Evolutionary conservation across 35 echinoderm and acorn worm species (phyloP).

Genomic region (Ptychodera flava): DNA sequence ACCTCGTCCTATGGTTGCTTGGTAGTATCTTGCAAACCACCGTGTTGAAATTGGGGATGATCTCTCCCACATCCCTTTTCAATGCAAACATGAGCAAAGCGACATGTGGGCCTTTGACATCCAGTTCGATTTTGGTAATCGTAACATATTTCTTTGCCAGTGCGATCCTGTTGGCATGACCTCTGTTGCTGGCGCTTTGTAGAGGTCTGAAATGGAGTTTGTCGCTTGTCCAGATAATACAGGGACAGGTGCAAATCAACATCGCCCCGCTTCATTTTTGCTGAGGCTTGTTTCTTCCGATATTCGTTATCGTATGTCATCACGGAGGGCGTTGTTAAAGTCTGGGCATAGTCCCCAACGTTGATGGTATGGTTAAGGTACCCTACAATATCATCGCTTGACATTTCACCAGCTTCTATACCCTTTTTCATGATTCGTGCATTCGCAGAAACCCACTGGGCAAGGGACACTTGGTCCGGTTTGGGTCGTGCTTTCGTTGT

Average conservation of each 20-base stretch:
- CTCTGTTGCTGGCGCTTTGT: too few species aligned
- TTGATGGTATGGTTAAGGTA: background rate
- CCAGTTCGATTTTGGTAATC: background rate
- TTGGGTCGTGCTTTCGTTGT: background rate
- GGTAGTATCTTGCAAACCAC: background rate
- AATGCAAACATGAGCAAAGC: background rate
- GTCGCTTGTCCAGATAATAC: too few species aligned
- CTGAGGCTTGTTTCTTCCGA: background rate
- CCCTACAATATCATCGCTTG: background rate
- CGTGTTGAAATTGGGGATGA: background rate
- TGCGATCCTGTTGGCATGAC: background rate
- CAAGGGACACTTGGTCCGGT: background rate
- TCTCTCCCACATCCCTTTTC: background rate
- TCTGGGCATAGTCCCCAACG: too few species aligned
- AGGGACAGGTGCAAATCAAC: background rate
- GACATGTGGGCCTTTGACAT: background rate
- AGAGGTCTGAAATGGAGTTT: too few species aligned
- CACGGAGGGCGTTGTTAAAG: background rate
- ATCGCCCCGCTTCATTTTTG: background rate
- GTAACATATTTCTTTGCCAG: background rate
- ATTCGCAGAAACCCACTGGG: background rate
- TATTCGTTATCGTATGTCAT: background rate
- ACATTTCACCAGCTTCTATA: background rate
- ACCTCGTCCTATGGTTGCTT: background rate
- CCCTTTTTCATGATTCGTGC: background rate